Base-by-base conservation (phyloP, 2,797 vertebrate genomes). In the Cyprinodon diabolis region DNA sequence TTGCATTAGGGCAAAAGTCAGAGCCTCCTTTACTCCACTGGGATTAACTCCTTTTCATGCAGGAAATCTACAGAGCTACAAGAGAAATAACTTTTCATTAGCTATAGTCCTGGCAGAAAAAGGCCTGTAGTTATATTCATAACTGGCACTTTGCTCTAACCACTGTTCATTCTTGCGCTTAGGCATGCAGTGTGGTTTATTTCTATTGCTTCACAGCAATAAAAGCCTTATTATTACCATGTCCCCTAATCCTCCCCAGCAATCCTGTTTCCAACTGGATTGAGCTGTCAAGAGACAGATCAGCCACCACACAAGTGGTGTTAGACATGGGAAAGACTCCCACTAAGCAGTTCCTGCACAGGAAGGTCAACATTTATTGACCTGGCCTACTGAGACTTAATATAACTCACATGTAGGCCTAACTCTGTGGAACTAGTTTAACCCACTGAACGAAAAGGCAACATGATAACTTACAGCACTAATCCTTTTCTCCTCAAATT, bases 191-290 rank as follows among this genome's bases (percentile, higher is more conserved):
- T 75, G 56, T 51, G 60, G 47, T 69, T 75, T 78, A 73, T 86
- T 88, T 86, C 62, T 65, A 65, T 82, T 76, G 73, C 82, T 77
- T 71, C 73, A 52, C 47, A 58, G 81, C 67, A 87, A 85, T 84
- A 82, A 81, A 84, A 87, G 66, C 78, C 66, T 60, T 37, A 80
- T 88, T 85, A 86, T 89, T 91, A 88, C 84, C 82, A 89, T 83
- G 82, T 79, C 72, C 76, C 69, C 51, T 15, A 49, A 86, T 80
- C 79, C 55, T 56, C 52, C 35, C 75, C 75, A 71, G 69, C 79
- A 78, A 84, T 84, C 83, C 63, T 54, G 86, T 86, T 91, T 89
- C 84, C 83, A 87, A 62, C 54, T 76, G 74, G 71, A 81, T 35
- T 66, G 72, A 86, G 78, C 77, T 71, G 79, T 83, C 79, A 79